These are phyloP conservation scores for Oryzias melastigma DNA, from an alignment of 2,113 vertebrate genomes.

Conservation along the genomic window DNA sequence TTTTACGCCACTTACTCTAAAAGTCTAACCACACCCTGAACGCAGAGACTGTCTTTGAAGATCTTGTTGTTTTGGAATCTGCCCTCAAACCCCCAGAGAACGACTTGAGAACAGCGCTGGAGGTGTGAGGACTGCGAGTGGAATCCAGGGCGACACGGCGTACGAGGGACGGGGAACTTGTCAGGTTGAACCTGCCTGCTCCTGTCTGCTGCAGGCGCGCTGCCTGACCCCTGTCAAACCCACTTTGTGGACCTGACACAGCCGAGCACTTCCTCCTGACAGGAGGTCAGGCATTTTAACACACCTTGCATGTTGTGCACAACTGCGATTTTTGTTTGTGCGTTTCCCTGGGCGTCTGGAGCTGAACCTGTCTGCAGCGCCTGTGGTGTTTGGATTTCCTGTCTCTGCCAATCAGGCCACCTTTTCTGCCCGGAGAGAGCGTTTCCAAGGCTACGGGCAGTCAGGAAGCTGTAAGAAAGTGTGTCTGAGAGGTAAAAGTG, in stretches of 20 bases:
- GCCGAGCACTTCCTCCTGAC: conserved; percentile 48
- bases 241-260: conserved; percentile 45
- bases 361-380: conserved; percentile 22
- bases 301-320: conserved; percentile 64
- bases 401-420: conserved; percentile 59
- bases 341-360: conserved; percentile 6
- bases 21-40: conserved; percentile 15
- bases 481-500: conserved; percentile 53
- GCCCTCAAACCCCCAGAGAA: conserved; percentile 10
- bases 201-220: conserved; percentile 34
- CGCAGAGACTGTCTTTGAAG: background rate
- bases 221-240: conserved; percentile 65
- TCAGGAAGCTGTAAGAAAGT: conserved; percentile 25
- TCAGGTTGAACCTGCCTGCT: conserved; percentile 42
- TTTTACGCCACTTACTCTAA: conserved; percentile 15
- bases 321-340: conserved; percentile 21
- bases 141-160: conserved; percentile 45
- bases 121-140: conserved; percentile 34
- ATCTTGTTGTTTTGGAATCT: conserved; percentile 23
- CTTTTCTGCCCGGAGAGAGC: conserved; percentile 16
- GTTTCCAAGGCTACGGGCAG: conserved; percentile 27
- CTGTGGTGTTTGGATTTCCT: conserved; percentile 45
- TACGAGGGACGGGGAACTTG: conserved; percentile 15
- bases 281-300: conserved; percentile 60
- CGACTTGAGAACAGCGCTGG: conserved; percentile 19